Base-by-base conservation (phyloP, 2,888 invertebrate genomes). In the Petrolisthes manimaculis region DNA sequence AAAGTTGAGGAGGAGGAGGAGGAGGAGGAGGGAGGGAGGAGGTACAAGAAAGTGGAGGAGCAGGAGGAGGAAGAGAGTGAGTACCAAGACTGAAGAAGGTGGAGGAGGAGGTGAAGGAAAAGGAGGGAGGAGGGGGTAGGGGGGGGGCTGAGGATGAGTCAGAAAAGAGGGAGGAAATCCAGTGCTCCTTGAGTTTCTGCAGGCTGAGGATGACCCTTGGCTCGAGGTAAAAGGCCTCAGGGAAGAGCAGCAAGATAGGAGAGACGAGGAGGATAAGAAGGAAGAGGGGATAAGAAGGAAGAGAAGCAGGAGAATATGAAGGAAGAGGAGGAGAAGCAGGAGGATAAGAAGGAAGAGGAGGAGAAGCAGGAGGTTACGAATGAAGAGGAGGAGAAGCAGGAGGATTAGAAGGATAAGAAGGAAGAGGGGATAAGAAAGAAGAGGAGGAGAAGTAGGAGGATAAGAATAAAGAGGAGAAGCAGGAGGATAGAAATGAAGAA, bases 201-300 rank as follows among this genome's bases (percentile, higher is more conserved):
- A 12, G 71, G 9, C 71, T 71, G 71, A 71, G 71, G 71, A 71
- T 71, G 71, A 71, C 71, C 71, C 71, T 71, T 71, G 71, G 71
- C 8, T n/a, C 5, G n/a, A n/a, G 71, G 9, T 18, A 71, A 71
- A 71, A n/a, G 71, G 18, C 71, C n/a, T 37, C 37, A 69, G 67
- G 55, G 67, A 18, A 67, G 24, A n/a, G 61, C n/a, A 77, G 51
- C 18, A 12, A 77, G 77, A 51, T 37, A 51, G 51, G 77, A 77
- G 51, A 77, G 21, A 4, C n/a, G 24, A 21, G 21, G 24, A 24
- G 75, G 4, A 24, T 9, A 75, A 24, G 75, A 75, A 21, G 21
- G 24, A 9, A 4, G 4, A 24, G 75, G 9, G 37, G 8, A 75
- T 0, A 37, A 9, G 75, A 75, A 24, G 14, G 37, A 24, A 37